Evolutionary conservation across 2,888 invertebrate species (phyloP).

Genomic region (Lapara coniferarum): DNA sequence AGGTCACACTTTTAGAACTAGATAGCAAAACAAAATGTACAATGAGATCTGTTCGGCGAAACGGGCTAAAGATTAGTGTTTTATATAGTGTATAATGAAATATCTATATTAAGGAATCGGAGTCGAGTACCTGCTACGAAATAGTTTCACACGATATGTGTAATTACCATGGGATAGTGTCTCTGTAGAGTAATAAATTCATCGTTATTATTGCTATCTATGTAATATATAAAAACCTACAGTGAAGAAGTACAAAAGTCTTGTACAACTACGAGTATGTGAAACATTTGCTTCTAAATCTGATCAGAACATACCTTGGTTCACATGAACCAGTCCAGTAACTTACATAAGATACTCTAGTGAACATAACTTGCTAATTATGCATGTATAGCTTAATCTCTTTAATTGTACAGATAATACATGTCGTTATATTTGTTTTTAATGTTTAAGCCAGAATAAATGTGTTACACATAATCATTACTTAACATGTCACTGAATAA

Average conservation of each 20-base stretch:
- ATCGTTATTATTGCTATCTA: constrained; percentile 6
- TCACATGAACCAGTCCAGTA: no score
- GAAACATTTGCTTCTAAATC: not conserved
- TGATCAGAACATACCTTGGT: not conserved
- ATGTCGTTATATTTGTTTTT: constrained; percentile 31
- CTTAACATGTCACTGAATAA: constrained; percentile 37
- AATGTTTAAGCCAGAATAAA: constrained; percentile 51
- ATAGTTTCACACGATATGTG: not conserved
- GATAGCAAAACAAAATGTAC: not conserved
- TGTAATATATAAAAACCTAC: not conserved
- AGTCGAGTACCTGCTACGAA: constrained; percentile 45
- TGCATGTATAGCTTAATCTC: not conserved
- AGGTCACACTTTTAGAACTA: not conserved
- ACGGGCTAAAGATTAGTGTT: constrained; percentile 18
- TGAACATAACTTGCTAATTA: no score
- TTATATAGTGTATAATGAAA: constrained; percentile 32
- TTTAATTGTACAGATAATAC: not conserved
- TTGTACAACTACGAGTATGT: no score
- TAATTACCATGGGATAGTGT: not conserved
- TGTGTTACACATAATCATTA: constrained; percentile 36
- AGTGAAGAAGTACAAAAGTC: no score
- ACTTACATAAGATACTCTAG: no score
- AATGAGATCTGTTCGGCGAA: not conserved
- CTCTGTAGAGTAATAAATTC: not conserved
- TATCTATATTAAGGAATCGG: constrained; percentile 33